Evolutionary conservation across 2,888 invertebrate genomes (phyloP).

Genomic region (Stenodera caucasica): DNA sequence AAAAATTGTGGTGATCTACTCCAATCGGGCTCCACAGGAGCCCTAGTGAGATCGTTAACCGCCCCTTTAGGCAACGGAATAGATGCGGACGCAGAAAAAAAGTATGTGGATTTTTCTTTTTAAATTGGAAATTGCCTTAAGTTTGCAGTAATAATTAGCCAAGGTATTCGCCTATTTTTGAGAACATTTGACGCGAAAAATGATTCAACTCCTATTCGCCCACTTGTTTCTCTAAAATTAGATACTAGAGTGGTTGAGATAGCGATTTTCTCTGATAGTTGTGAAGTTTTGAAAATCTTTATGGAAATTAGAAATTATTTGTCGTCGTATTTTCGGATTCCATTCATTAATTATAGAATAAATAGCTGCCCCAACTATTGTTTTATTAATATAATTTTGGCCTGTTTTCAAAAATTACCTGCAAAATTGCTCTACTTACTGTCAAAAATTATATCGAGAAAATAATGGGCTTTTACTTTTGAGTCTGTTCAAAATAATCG

Average conservation of each 20-base stretch:
- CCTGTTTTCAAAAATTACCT: not conserved
- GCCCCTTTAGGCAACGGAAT: constrained; percentile 18
- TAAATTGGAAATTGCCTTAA: not conserved
- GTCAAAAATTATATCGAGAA: too few species aligned
- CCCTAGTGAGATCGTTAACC: constrained; percentile 2
- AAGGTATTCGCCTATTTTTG: constrained; percentile 22
- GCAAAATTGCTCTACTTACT: too few species aligned
- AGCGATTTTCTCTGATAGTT: constrained; percentile 11
- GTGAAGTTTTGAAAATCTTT: not conserved
- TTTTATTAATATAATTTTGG: not conserved
- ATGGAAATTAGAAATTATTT: not conserved
- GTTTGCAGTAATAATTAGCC: too few species aligned
- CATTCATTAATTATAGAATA: not conserved
- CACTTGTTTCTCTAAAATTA: constrained; percentile 32
- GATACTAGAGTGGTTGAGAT: constrained; percentile 13
- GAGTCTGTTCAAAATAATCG: too few species aligned
- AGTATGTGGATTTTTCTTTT: constrained; percentile 20
- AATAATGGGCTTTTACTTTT: too few species aligned
- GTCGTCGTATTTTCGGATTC: not conserved
- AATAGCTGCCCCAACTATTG: not conserved
- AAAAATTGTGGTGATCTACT: constrained; percentile 31
- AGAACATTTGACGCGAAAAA: constrained; percentile 30
- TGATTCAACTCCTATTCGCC: constrained; percentile 30
- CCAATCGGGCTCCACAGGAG: constrained; percentile 3
- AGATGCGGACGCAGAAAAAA: constrained; percentile 20